Evolutionary conservation across 2,113 vertebrate genomes (phyloP).

Genomic region (Onychostoma macrolepis): DNA sequence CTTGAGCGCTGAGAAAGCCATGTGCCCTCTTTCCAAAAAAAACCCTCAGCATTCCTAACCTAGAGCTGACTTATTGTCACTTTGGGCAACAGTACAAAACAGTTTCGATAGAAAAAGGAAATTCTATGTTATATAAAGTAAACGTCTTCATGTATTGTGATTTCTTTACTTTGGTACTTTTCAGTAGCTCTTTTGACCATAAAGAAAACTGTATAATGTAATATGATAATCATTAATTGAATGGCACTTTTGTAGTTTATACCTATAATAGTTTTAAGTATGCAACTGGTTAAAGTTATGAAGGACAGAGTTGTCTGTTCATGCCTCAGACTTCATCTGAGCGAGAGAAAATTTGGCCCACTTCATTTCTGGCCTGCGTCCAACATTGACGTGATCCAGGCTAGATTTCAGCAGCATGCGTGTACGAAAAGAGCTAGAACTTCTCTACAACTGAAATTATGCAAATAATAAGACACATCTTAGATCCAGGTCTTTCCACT

Average conservation of each 20-base stretch:
- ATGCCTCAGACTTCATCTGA: slow-evolving; percentile 61
- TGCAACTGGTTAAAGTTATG: background rate
- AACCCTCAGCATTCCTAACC: slow-evolving; percentile 63
- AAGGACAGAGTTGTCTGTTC: slow-evolving; percentile 56
- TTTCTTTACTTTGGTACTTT: background rate
- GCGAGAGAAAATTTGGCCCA: slow-evolving; percentile 59
- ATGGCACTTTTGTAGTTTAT: background rate
- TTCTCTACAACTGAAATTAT: background rate
- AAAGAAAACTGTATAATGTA: background rate
- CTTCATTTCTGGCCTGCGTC: slow-evolving; percentile 63
- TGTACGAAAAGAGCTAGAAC: background rate
- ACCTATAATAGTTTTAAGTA: slow-evolving; percentile 17
- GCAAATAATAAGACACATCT: background rate
- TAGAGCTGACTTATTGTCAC: slow-evolving; percentile 64
- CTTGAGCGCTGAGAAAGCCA: slow-evolving; percentile 63
- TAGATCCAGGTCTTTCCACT: background rate
- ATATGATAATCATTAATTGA: background rate
- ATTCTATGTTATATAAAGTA: background rate
- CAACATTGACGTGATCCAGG: slow-evolving; percentile 63
- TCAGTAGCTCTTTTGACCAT: background rate
- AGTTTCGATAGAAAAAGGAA: slow-evolving; percentile 49
- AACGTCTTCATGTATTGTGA: background rate
- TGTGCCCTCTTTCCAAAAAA: slow-evolving; percentile 64
- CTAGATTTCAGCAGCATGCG: slow-evolving; percentile 51
- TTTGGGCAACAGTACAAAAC: slow-evolving; percentile 55